These are phyloP conservation scores for Pholis gunnellus DNA, from an alignment of 2,113 vertebrate genomes.

Conservation along the genomic window DNA sequence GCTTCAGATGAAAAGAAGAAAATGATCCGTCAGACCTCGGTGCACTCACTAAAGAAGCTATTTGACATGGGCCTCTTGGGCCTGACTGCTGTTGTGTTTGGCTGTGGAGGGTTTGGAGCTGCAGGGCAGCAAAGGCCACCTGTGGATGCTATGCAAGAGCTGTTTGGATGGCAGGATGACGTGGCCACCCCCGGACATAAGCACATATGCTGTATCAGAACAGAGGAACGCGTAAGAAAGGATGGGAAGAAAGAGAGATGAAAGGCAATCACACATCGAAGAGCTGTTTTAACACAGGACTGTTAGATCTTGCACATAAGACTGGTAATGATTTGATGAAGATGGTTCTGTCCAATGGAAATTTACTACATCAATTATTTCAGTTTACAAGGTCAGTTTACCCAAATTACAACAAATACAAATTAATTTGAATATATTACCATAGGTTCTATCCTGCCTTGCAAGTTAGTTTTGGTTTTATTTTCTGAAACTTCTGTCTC, in stretches of 20 bases:
- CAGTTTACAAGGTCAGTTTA: neutral
- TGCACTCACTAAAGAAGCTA: constrained; percentile 67
- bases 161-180: constrained; percentile 33
- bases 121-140: constrained; percentile 81
- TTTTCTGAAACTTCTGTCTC: neutral
- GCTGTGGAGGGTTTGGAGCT: constrained; percentile 59
- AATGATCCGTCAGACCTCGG: constrained; percentile 59
- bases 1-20: constrained; percentile 61
- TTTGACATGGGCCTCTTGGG: constrained; percentile 67
- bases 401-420: neutral
- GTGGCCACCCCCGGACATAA: constrained; percentile 12
- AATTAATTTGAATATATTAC: neutral
- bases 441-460: neutral
- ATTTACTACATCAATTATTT: neutral
- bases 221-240: neutral
- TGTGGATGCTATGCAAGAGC: constrained; percentile 76
- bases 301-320: neutral
- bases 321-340: neutral
- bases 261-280: neutral
- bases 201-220: constrained; percentile 7
- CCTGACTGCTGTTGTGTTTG: constrained; percentile 82
- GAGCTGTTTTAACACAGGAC: neutral
- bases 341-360: neutral
- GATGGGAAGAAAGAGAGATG: neutral
- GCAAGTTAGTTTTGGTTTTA: neutral